Conservation (phyloP, 2,113 vertebrate genomes). For the Bambusicola thoracicus region DNA sequence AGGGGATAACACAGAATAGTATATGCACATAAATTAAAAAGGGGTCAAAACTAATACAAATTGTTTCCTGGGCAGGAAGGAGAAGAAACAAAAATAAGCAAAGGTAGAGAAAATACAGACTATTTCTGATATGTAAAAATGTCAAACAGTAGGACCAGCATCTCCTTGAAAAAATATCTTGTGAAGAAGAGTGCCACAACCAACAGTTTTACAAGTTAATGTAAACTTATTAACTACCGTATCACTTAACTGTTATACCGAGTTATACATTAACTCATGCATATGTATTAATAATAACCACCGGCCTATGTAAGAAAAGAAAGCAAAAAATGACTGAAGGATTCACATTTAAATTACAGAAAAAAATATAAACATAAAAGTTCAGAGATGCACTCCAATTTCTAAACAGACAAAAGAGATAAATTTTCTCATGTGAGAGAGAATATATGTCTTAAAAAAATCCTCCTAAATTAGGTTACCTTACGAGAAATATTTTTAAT, state of each 20-base stretch:
- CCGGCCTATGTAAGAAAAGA: background rate
- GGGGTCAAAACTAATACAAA: background rate
- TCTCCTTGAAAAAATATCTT: background rate
- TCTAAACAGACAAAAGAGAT: background rate
- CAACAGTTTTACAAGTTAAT: background rate
- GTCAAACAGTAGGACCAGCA: background rate
- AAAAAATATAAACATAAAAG: background rate
- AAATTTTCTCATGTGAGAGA: background rate
- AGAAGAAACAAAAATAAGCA: background rate
- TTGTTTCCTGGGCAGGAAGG: background rate
- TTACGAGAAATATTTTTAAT: background rate
- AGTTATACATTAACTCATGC: background rate
- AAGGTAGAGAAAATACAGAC: accelerated
- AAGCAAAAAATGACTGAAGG: background rate
- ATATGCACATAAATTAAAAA: background rate
- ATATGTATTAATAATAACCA: background rate
- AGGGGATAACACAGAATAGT: background rate
- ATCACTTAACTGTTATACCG: background rate
- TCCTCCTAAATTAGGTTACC: background rate
- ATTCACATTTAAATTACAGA: background rate
- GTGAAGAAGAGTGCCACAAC: background rate
- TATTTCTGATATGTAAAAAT: background rate
- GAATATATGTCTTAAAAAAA: background rate
- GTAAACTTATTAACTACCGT: background rate
- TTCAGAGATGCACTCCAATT: background rate